Evolutionary conservation across 2,888 invertebrate genomes (phyloP), one percentile per base, ranked within the genome.

Genomic region (Teleiodes luculella): DNA sequence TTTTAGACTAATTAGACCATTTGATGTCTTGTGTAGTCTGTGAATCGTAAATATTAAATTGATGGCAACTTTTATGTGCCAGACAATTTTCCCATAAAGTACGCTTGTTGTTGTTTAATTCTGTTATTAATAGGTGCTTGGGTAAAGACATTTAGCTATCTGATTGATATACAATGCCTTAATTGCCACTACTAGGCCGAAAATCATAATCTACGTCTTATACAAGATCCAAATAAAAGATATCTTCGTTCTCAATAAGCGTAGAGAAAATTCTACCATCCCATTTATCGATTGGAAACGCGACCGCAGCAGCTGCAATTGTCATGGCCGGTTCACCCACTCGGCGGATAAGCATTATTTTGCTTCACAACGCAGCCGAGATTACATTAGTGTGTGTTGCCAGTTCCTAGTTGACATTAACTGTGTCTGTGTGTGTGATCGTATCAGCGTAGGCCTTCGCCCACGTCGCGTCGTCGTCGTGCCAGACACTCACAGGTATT

Each of bases 401-500:
- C 41, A 41, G 41, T 28, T 20, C 24, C 28, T 28, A 28, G 20
- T 28, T 50, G 49, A 37, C 28, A 39, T 69, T 64, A 65, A 57
- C 56, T 57, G 57, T 47, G 41, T 61, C 69, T 71, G 68, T 68
- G 70, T 46, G 70, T 68, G 57, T 51, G 56, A 24, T 24, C 60
- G 51, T 36, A 30, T 31, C 36, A 24, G 41, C 18, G 53, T 52
- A 46, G 41, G 56, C 48, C 54, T 68, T 68, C 66, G 72, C 66
- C 60, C 63, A 67, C 67, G 61, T 60, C 57, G 61, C 67, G 61
- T 60, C 57, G 61, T 58, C 37, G 16, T 60, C 57, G 61, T 58
- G 65, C 70, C 69, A 72, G 69, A 69, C 72, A 63, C 67, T 64
- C 69, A 65, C 66, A 24, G 56, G 57, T 45, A 61, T 67, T 70